Evolutionary conservation across 2,797 vertebrate genomes (phyloP), one percentile per base, ranked within the genome.

Genomic region (Bovichtus variegatus): DNA sequence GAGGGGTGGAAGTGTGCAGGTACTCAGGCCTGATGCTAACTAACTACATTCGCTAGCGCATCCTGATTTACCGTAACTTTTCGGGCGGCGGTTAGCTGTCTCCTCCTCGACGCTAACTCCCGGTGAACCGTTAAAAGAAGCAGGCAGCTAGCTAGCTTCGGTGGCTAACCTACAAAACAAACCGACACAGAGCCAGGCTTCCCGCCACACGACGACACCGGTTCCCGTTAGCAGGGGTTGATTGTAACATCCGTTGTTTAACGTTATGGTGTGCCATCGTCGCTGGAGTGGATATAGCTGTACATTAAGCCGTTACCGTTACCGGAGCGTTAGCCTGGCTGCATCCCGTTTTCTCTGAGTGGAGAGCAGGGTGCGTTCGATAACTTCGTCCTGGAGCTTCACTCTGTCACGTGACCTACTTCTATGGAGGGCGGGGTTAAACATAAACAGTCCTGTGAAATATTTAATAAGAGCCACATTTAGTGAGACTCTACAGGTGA

Each of bases 21-120:
- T 74, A 2, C 46, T 77, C 74, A 6, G 86, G 84, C 78, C 87
- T 21, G 76, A 51, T 60, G 83, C 74, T 87, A 74, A 65, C 68
- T 76, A 19, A 19, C 62, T 25, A 58, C 74, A 69, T 76, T 62
- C 66, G 71, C 51, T 75, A 74, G 18, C 53, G 49, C 66, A 66
- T 78, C 71, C 65, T 21, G 67, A 10, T 44, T 1, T 2, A 25
- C 16, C n/a, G 84, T 1, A 2, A 15, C 49, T 36, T 1, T 36
- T 23, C 63, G 9, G 75, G 31, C 40, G 36, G 54, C 31, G 18
- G 65, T 10, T 8, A 11, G 29, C 60, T 2, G 59, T 29, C 43
- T 69, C 69, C 64, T 57, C 62, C 38, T 31, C 41, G 55, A 29
- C 5, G 63, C 50, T 12, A 29, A 40, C 43, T 53, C 61, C 23